Evolutionary conservation across 30 jellyfish, hydroid and myxozoan genomes (phyloP).

Genomic region (Turritopsis rubra): DNA sequence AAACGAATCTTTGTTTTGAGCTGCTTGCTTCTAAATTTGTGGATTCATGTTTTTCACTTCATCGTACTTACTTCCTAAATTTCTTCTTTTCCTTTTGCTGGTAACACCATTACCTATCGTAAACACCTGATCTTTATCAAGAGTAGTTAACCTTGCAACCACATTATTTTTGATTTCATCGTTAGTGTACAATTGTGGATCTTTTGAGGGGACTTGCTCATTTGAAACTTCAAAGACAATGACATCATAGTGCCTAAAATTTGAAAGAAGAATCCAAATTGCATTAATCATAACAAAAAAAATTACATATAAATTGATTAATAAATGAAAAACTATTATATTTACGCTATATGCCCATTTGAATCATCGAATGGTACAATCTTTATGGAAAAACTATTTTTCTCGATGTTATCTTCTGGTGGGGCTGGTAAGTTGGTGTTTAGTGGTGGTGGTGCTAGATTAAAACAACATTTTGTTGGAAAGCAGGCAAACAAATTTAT

Average conservation of each 20-base stretch:
- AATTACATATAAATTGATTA: no score
- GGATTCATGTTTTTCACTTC: no score
- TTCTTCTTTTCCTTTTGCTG: constrained; percentile 3
- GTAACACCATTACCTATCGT: constrained; percentile 2
- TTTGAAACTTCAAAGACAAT: background rate
- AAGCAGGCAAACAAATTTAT: no score
- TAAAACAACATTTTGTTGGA: no score
- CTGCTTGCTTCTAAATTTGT: no score
- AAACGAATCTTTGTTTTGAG: no score
- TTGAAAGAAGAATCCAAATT: background rate
- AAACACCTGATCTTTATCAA: background rate
- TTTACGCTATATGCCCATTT: no score
- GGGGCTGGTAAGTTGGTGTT: background rate
- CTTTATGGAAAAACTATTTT: background rate
- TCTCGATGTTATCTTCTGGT: background rate
- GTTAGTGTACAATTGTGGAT: background rate
- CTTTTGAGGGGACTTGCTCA: background rate
- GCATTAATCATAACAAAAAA: no score
- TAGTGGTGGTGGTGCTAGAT: constrained; percentile 18
- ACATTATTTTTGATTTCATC: background rate
- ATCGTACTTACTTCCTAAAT: constrained; percentile 14
- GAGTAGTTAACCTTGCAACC: background rate
- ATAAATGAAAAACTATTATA: no score
- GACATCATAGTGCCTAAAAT: constrained; percentile 1
- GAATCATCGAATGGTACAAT: background rate